Evolutionary conservation across 2,113 vertebrate genomes (phyloP), one percentile per base, ranked within the genome.

Genomic region (Spilogale gracilis): DNA sequence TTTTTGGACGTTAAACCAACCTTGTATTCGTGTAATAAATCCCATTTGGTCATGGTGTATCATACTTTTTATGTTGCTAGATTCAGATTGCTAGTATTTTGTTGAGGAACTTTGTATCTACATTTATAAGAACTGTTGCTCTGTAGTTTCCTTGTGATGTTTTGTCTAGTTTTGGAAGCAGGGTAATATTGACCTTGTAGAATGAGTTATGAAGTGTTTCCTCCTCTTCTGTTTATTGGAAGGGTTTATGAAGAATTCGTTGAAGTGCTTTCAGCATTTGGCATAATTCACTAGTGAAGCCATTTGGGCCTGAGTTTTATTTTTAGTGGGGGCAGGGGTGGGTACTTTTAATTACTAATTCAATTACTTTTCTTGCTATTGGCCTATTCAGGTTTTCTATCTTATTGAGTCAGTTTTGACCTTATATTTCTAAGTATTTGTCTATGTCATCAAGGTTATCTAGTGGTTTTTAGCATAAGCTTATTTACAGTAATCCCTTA

Each of bases 51-150:
- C 48, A 73, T 96, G 18, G 18, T 80, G 10, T 88, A 48, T 90
- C 69, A 95, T 94, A 79, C 18, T 96, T 98, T 88, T 50, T 71
- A 45, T 54, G 48, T 86, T 95, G 12, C 79, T 90, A 27, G 79
- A 89, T 92, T 92, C 54, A 61, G 65, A 84, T 93, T 92, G 58
- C 69, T 91, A 63, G 25, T 45, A 87, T 84, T 97, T 95, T 94
- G 45, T 92, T 76, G 65, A 96, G 80, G 21, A 74, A 54, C 25
- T 93, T 93, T 96, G n/a, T 73, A 4, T 81, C 82, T 85, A 12
- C 80, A 96, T 81, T 95, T 43, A 48, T 71, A 85, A 89, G 69
- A 85, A 93, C 78, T 82, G 94, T 52, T 92, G 79, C 5, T 82
- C 84, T 95, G 1, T 88, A 92, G 45, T 89, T 95, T 96, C 90